phyloP scores from a whole-genome alignment of 2,888 invertebrate genomes.

The Metacarcinus magister region DNA sequence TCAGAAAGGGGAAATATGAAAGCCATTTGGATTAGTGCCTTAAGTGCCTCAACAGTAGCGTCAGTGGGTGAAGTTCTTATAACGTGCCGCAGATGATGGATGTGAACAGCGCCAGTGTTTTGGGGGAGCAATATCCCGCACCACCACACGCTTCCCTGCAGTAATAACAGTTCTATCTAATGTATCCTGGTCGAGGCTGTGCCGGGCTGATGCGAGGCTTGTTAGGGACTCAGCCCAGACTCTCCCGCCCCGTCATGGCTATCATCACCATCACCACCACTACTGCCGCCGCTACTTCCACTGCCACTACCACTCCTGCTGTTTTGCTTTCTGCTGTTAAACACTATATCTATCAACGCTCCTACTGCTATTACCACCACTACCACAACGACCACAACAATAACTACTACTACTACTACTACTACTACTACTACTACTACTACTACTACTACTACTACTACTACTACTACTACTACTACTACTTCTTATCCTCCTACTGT shows the following conservation, averaged over 20 bases:
- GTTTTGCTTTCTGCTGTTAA: background rate
- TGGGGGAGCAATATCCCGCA: slow-evolving; percentile 27
- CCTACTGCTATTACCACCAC: background rate
- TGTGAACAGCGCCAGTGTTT: background rate
- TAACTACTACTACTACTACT: background rate
- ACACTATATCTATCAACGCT: background rate
- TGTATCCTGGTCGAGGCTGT: slow-evolving; percentile 32
- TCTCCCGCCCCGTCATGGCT: background rate
- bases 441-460: background rate
- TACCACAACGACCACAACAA: background rate
- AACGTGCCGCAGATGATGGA: slow-evolving; percentile 55
- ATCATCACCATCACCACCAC: background rate
- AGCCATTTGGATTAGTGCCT: slow-evolving; percentile 44
- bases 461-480: slow-evolving; percentile 50
- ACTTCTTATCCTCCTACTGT: background rate
- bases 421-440: background rate
- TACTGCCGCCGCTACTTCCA: background rate
- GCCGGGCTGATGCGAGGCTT: slow-evolving; percentile 12
- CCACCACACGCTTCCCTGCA: slow-evolving; percentile 30
- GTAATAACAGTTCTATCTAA: slow-evolving; percentile 41
- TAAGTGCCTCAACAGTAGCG: slow-evolving; percentile 56
- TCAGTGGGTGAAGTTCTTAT: slow-evolving; percentile 59
- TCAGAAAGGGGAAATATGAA: slow-evolving; percentile 26
- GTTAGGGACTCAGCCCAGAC: slow-evolving; percentile 36
- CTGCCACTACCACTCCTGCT: background rate